Percentiles rank a stretch among this genome's conserved stretches.
Evolutionary conservation across 2,888 invertebrate species (phyloP).

Genomic region (Nomada fabriciana): DNA sequence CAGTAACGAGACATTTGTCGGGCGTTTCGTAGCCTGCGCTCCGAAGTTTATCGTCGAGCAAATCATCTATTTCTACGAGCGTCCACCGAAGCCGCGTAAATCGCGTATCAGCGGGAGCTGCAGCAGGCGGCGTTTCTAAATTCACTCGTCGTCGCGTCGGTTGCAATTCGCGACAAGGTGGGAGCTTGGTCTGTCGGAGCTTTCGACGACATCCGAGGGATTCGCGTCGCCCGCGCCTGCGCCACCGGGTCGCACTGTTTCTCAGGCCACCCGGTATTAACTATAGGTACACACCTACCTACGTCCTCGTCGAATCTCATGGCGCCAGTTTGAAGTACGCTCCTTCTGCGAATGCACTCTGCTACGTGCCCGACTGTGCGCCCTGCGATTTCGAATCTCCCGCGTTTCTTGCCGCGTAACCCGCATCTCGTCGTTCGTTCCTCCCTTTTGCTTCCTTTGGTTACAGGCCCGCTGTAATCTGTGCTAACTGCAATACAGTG

Average conservation of each 20-base stretch:
- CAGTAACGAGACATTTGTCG: background rate
- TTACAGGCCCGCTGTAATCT: background rate
- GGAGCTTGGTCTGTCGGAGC: conserved; percentile 54
- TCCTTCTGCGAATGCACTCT: conserved; percentile 83
- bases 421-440: background rate
- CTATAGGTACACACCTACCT: conserved; percentile 76
- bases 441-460: no score
- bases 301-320: conserved; percentile 79
- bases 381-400: conserved; percentile 35
- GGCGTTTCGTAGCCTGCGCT: background rate
- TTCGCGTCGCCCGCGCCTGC: conserved; percentile 69
- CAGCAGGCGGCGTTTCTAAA: conserved; percentile 33
- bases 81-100: background rate
- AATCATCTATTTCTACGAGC: background rate
- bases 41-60: background rate
- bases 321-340: conserved; percentile 84
- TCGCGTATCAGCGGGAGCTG: conserved; percentile 4
- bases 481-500: background rate
- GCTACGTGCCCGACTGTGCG: conserved; percentile 38
- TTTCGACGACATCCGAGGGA: conserved; percentile 55
- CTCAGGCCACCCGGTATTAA: conserved; percentile 72
- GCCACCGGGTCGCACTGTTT: conserved; percentile 55
- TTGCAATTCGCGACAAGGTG: conserved; percentile 40
- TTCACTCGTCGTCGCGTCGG: conserved; percentile 32
- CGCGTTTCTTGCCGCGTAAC: conserved; percentile 11